These are phyloP conservation scores for Temnothorax rugatulus DNA, from an alignment of 2,888 invertebrate genomes.

Conservation along the genomic window DNA sequence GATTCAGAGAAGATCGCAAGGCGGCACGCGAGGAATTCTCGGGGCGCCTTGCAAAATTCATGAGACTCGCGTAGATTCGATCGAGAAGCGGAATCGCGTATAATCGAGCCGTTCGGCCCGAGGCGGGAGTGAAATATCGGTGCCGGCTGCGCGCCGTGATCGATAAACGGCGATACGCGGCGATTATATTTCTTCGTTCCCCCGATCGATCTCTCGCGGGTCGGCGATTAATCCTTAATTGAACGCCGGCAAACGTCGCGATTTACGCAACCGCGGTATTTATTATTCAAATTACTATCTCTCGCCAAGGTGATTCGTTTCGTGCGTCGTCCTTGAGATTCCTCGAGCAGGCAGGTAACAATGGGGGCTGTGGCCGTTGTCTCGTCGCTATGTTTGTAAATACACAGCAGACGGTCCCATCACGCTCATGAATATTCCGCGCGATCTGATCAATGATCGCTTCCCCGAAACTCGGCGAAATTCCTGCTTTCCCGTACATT, in stretches of 20 bases:
- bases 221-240: constrained; percentile 20
- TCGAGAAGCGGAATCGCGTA: constrained; percentile 35
- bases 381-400: constrained; percentile 2
- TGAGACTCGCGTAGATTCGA: constrained; percentile 66
- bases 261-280: constrained; percentile 22
- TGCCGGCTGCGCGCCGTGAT: neutral
- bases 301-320: constrained; percentile 22
- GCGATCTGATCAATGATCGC: constrained; percentile 66
- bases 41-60: constrained; percentile 67
- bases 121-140: constrained; percentile 28
- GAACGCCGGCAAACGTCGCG: neutral
- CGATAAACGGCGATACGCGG: constrained; percentile 15
- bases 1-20: constrained; percentile 50
- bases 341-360: neutral
- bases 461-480: constrained; percentile 60
- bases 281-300: constrained; percentile 38
- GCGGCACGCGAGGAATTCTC: constrained; percentile 53
- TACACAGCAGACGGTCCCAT: constrained; percentile 30
- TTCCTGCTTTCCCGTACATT: constrained; percentile 30
- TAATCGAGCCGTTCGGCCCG: constrained; percentile 40
- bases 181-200: neutral
- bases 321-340: constrained; percentile 38
- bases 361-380: constrained; percentile 20
- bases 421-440: constrained; percentile 56
- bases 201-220: neutral